Evolutionary conservation across 2,888 invertebrate species (phyloP), one percentile per base, ranked within the genome.

Genomic region (Leptopilina myrica): DNA sequence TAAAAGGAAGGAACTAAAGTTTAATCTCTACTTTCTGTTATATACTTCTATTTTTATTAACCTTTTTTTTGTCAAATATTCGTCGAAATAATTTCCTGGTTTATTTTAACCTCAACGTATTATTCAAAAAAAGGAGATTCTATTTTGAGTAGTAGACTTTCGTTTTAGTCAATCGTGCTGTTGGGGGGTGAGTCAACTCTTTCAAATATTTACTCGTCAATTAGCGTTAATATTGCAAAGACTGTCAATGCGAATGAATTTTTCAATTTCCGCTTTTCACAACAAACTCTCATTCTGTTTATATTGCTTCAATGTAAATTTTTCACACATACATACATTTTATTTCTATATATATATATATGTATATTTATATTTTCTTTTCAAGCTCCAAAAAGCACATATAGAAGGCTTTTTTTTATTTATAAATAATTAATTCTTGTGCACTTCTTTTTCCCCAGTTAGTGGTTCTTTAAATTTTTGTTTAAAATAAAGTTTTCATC

Each of bases 61-160:
- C 59, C 59, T 7, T 59, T 59, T 14, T 59, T 59, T 59, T 33
- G 3, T 5, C 2, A 20, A 20, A 20, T 33, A 33, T 33, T 33
- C 33, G 33, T 33, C 33, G 33, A 15, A 59, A 59, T n/a, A 59
- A 43, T 7, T 43, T 43, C 43, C 8, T 5, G 0, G 8, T 11
- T 49, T 49, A 49, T 49, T 49, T 49, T 11, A 49, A 49, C 11
- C 4, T 2, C 49, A 49, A 11, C 11, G 1, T 20, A 49, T 49
- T 49, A 49, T 49, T 49, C 12, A 9, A 11, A 12, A 49, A 49
- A 12, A 49, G 11, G 7, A 15, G 9, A 7, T 62, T 62, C n/a
- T 33, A 56, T 53, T 73, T 43, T 56, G n/a, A 73, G 69, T 53
- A 56, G 73, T 33, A 33, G 53, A 14, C 14, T 20, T 33, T 53